A percentile compares a stretch with the other conserved stretches of the same genome.
Evolutionary conservation across 2,113 vertebrate genomes (phyloP).

Genomic region (Cololabis saira): DNA sequence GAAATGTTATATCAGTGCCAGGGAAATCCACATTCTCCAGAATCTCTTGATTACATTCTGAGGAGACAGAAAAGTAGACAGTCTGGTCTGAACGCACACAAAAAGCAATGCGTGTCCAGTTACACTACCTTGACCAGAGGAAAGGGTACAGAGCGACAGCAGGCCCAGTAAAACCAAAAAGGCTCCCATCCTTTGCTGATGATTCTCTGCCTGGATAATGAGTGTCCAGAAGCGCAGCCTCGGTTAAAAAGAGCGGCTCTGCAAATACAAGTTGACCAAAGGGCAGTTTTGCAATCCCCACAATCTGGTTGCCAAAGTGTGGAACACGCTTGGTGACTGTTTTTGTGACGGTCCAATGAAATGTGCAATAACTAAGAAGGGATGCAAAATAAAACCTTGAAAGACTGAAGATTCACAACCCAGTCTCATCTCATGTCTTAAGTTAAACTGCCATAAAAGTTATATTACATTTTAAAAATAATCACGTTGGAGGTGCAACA

Average conservation of each 20-base stretch:
- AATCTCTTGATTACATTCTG: conserved; percentile 44
- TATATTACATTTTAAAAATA: too few relatives aligned
- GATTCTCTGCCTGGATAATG: neutral
- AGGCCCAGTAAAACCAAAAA: conserved; percentile 21
- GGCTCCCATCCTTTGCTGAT: conserved; percentile 29
- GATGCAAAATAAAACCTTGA: too few relatives aligned
- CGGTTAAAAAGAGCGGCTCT: neutral
- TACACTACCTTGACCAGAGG: conserved; percentile 52
- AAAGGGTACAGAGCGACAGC: conserved; percentile 38
- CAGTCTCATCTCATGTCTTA: too few relatives aligned
- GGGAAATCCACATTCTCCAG: conserved; percentile 59
- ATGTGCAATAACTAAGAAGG: too few relatives aligned
- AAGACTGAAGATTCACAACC: too few relatives aligned
- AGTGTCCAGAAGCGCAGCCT: neutral
- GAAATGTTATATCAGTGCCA: conserved; percentile 51
- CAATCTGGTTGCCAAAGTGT: neutral
- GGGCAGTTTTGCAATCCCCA: neutral
- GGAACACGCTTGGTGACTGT: neutral
- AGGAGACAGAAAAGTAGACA: neutral
- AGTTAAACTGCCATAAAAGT: too few relatives aligned
- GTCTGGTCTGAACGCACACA: fast-evolving
- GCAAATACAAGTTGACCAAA: neutral
- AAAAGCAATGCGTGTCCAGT: neutral
- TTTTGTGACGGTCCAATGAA: too few relatives aligned
- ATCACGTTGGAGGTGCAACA: too few relatives aligned